phyloP scores from a whole-genome alignment of 2,888 invertebrate species.

The Scrobipalpa costella region DNA sequence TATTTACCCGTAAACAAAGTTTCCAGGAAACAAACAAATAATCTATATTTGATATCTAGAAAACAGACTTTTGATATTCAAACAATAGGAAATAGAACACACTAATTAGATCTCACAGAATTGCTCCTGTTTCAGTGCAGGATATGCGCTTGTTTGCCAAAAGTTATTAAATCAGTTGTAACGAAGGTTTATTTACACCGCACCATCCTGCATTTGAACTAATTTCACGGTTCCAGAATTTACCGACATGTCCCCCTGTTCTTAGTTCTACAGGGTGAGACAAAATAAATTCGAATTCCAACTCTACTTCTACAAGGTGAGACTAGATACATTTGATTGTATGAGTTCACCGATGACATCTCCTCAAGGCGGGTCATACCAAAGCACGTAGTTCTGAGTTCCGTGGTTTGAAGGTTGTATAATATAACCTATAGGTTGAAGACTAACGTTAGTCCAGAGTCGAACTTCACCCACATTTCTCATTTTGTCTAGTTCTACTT shows the following conservation, averaged over 20 bases:
- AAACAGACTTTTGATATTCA: background rate
- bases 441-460: too few relatives aligned
- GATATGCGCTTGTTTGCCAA: background rate
- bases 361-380: too few relatives aligned
- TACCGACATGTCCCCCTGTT: background rate
- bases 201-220: conserved; percentile 7
- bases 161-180: conserved; percentile 4
- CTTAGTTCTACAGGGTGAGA: too few relatives aligned
- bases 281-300: too few relatives aligned
- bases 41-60: background rate
- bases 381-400: too few relatives aligned
- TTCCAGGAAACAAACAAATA: background rate
- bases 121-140: background rate
- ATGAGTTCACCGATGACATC: background rate
- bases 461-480: too few relatives aligned
- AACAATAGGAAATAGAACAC: background rate
- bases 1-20: too few relatives aligned
- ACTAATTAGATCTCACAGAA: background rate
- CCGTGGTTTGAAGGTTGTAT: too few relatives aligned
- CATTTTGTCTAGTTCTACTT: too few relatives aligned
- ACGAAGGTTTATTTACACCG: conserved; percentile 4
- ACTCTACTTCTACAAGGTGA: background rate
- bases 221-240: background rate
- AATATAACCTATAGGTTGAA: too few relatives aligned
- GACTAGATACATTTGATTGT: background rate